phyloP scores from a whole-genome alignment of 2,113 vertebrate species.

The Butastur rufipennis region DNA sequence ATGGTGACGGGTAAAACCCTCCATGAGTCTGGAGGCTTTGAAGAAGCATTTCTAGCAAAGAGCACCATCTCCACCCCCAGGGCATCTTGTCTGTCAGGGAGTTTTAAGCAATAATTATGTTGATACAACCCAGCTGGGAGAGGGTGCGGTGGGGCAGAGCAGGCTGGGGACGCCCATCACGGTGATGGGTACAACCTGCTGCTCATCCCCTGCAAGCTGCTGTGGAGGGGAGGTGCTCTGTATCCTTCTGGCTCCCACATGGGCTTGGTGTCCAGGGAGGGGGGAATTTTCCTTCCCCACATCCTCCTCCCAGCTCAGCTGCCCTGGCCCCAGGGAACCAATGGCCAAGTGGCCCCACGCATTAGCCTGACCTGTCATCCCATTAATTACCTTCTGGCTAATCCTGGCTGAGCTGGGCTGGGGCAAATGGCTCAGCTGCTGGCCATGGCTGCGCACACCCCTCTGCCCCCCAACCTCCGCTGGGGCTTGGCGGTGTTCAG shows the following conservation, averaged over 20 bases:
- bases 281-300: background rate
- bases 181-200: background rate
- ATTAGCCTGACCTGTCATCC: background rate
- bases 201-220: accelerated
- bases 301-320: background rate
- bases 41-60: background rate
- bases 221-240: accelerated
- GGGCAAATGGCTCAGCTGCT: accelerated
- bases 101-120: background rate
- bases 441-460: background rate
- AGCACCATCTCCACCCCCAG: background rate
- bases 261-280: background rate
- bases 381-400: background rate
- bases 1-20: background rate
- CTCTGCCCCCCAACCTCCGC: conserved; percentile 73
- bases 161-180: accelerated
- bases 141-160: background rate
- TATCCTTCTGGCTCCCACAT: accelerated
- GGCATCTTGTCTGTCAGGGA: background rate
- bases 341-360: accelerated
- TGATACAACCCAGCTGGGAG: accelerated
- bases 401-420: background rate
- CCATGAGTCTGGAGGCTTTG: background rate
- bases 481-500: conserved; percentile 71
- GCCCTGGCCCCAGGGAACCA: background rate